Base-by-base conservation (phyloP, 2,113 vertebrate genomes). In the Gavialis gangeticus region DNA sequence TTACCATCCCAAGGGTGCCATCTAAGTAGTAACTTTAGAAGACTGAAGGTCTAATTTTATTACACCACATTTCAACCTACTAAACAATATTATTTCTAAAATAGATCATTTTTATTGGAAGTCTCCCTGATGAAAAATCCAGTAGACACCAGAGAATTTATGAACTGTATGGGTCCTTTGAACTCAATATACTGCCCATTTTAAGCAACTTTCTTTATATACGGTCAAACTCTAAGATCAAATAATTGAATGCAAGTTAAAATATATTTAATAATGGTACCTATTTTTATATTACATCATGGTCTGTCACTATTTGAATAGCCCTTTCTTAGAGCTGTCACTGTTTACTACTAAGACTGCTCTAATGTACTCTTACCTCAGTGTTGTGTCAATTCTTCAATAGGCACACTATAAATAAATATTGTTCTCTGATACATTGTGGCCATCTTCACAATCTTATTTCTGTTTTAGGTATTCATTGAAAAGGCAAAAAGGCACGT, bases 21-120 rank as follows among this genome's bases (percentile, higher is more conserved):
- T 98, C 98, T 98, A 98, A 98, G 98, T 98, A 98, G 98, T 98
- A 98, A 98, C 98, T 98, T 98, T 98, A 98, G 98, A 98, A 98
- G 98, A 98, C 98, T 98, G 98, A 98, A 98, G 98, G 98, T 98
- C 98, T 98, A 98, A 98, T 98, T 99, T 99, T 99, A 99, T 99
- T 99, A 98, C 98, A 98, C 98, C 98, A 99, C 98, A 99, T 99
- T 99, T 98, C 98, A 98, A 98, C 98, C 98, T 98, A 98, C 98
- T 98, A 98, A 98, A 98, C 98, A 98, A 98, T 98, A 98, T 98
- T 98, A 98, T 98, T 98, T 98, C 98, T 98, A 98, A 98, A 98
- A 98, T 98, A 98, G 97, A 98, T 98, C 98, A 98, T 98, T 98
- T 98, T 98, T 98, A 98, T 98, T 98, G 98, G 98, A 98, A 98